Base-by-base conservation (phyloP, 2,888 invertebrate genomes). In the Pterostichus niger region DNA sequence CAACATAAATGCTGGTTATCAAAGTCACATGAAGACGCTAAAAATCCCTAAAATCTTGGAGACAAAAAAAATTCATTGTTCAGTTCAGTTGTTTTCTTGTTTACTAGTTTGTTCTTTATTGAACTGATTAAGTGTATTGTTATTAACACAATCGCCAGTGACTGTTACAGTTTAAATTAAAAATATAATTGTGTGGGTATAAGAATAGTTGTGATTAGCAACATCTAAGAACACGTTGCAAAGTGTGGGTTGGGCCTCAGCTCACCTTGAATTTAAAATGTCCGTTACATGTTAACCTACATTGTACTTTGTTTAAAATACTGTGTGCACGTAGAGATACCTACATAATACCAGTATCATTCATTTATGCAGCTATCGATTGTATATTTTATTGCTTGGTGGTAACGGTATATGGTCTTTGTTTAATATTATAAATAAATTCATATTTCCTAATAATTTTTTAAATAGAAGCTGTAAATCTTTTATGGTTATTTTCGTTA, bases 261-360 rank as follows among this genome's bases (percentile, higher is more conserved):
- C 6, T 64, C 35, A 76, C 76, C 76, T 76, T 76, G 76, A 76
- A 76, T 76, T 76, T 54, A 52, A 76, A 54, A 24, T 54, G 40
- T 52, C 76, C 76, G 76, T 76, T 76, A 76, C 76, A 54, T 31
- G 76, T 33, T 76, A 76, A 76, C 76, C 76, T 76, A 76, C 76
- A 76, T 76, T 56, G 35, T 49, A 64, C 31, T 64, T 64, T 64
- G 35, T 64, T 35, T 13, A 35, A 59, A 59, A 59, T 59, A 31
- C 9, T 64, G 24, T 24, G 3, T 24, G 35, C 64, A 64, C 33
- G 33, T 64, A 11, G 10, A 35, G 64, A 64, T 64, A 64, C 35
- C 13, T 59, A 24, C 3, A 24, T 24, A 40, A 40, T 40, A n/a
- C 35, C 2, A 1, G 6, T 4, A 64, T 35, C 35, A 64, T 64